Percentiles rank a stretch among this genome's conserved stretches.
These are phyloP conservation scores for Ciconia nigra DNA, from an alignment of 2,797 vertebrate genomes.

Conservation along the genomic window DNA sequence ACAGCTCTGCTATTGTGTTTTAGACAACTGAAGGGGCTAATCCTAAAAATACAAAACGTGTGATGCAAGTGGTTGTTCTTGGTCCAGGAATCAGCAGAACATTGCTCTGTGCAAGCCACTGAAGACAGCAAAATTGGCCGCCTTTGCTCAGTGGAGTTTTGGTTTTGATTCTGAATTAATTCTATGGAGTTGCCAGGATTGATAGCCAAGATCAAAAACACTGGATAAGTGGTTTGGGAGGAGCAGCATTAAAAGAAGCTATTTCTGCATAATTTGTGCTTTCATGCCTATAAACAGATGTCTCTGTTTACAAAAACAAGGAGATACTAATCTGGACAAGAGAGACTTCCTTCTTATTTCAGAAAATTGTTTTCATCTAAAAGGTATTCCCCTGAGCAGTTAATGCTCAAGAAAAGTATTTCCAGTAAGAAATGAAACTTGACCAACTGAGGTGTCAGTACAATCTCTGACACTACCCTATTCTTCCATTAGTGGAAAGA, in stretches of 20 bases:
- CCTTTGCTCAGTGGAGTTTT: not conserved
- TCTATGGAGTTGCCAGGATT: not conserved
- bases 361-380: not conserved
- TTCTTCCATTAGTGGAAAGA: not conserved
- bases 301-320: not conserved
- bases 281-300: conserved; percentile 33
- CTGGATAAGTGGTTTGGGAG: not conserved
- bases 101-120: not conserved
- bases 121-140: not conserved
- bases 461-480: not conserved
- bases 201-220: conserved; percentile 26
- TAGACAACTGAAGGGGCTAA: not conserved
- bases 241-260: conserved; percentile 1
- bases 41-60: not conserved
- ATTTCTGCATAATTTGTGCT: not conserved
- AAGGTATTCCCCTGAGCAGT: not conserved
- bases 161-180: conserved; percentile 41
- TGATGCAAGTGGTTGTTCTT: not conserved
- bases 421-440: not conserved
- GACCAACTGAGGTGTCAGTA: not conserved
- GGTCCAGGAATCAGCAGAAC: not conserved
- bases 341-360: not conserved
- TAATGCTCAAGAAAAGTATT: not conserved
- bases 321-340: conserved; percentile 4
- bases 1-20: not conserved